These are phyloP conservation scores for Bradynema listronoti DNA, from an alignment of 1,140 invertebrate species.

Conservation along the genomic window DNA sequence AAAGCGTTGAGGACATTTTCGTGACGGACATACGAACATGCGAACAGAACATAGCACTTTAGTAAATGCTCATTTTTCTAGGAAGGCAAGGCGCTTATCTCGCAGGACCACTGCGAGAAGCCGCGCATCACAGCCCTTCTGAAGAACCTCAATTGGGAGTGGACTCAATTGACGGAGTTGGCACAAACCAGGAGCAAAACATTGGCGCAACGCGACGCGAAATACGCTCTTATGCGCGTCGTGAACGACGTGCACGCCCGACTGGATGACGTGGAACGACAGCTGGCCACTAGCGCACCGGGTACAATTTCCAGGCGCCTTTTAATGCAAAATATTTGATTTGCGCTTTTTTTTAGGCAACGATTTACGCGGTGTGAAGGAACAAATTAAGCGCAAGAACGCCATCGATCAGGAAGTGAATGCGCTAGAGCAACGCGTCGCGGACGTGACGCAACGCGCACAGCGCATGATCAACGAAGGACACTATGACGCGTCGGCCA, in stretches of 20 bases:
- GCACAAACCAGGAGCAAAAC: conserved; percentile 78
- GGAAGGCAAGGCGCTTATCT: conserved; percentile 68
- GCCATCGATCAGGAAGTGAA: conserved; percentile 72
- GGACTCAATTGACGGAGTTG: conserved; percentile 67
- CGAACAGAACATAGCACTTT: too few relatives aligned
- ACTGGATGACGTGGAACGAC: conserved; percentile 65
- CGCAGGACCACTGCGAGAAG: conserved; percentile 68
- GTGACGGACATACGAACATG: too few relatives aligned
- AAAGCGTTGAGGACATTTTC: too few relatives aligned
- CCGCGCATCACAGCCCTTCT: conserved; percentile 67
- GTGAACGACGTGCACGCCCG: conserved; percentile 72
- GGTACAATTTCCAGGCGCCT: conserved; percentile 22
- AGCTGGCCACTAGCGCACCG: conserved; percentile 72
- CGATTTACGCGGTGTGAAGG: conserved; percentile 79
- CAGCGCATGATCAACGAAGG: conserved; percentile 81
- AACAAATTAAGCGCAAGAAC: conserved; percentile 77
- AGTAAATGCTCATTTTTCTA: too few relatives aligned
- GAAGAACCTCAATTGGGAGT: conserved; percentile 68
- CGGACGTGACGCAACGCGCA: conserved; percentile 71
- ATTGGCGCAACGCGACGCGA: conserved; percentile 70
- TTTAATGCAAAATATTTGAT: conserved; percentile 26
- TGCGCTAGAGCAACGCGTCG: conserved; percentile 71
- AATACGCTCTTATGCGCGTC: conserved; percentile 69
- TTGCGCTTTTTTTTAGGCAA: conserved; percentile 61
- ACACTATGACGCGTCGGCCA: conserved; percentile 83